Evolutionary conservation across 2,888 invertebrate genomes (phyloP).

Genomic region (Aleiodes alternator): DNA sequence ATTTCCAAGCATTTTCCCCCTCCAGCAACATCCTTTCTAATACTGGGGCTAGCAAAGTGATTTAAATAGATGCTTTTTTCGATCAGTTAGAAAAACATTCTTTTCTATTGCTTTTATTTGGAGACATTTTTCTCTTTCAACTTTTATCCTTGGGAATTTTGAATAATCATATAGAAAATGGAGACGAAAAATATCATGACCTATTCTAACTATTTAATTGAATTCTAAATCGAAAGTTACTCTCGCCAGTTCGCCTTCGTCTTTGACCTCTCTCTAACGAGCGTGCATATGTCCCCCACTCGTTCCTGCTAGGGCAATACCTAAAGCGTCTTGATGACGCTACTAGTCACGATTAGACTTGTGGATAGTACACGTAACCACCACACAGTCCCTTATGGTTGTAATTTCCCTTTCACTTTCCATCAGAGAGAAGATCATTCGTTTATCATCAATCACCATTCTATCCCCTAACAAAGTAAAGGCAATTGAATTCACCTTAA

Average conservation of each 20-base stretch:
- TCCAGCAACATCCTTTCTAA: too few relatives aligned
- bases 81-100: too few relatives aligned
- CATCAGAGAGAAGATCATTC: too few relatives aligned
- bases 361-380: constrained; percentile 37
- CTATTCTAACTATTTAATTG: constrained; percentile 18
- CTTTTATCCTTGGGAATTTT: too few relatives aligned
- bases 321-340: constrained; percentile 41
- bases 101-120: too few relatives aligned
- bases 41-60: too few relatives aligned
- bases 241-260: constrained; percentile 46
- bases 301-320: constrained; percentile 37
- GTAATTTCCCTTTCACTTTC: constrained; percentile 47
- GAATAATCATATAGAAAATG: neutral
- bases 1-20: too few relatives aligned
- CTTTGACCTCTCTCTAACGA: constrained; percentile 52
- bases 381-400: constrained; percentile 17
- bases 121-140: too few relatives aligned
- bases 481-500: neutral
- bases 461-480: neutral
- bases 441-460: constrained; percentile 1
- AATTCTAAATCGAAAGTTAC: constrained; percentile 34
- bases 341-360: constrained; percentile 55
- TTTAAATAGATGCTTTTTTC: too few relatives aligned
- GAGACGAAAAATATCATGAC: constrained; percentile 22
- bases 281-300: constrained; percentile 26